Evolutionary conservation across 2,113 vertebrate species (phyloP).

Genomic region (Plecturocebus donacophilus): DNA sequence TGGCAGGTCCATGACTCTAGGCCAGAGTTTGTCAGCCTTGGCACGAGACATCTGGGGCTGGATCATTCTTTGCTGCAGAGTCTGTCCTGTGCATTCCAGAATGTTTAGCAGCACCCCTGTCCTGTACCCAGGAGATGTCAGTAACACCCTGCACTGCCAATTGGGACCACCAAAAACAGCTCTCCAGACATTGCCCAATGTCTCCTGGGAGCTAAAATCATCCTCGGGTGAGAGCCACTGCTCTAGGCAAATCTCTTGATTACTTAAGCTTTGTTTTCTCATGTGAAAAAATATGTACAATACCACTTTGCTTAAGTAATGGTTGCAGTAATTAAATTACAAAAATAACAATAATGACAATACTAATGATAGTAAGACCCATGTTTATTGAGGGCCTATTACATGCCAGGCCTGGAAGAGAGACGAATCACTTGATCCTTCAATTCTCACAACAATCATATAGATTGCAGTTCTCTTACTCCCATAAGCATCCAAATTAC

Average conservation of each 20-base stretch:
- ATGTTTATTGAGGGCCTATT: neutral
- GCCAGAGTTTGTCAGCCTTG: neutral
- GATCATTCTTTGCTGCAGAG: neutral
- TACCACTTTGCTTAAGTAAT: neutral
- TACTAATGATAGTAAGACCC: neutral
- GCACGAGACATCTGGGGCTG: neutral
- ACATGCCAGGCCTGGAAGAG: neutral
- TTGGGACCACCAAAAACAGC: neutral
- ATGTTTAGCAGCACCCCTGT: neutral
- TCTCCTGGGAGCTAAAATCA: neutral
- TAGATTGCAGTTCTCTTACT: neutral
- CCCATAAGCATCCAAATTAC: neutral
- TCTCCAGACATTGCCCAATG: conserved; percentile 1
- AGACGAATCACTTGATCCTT: neutral
- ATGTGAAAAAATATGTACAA: neutral
- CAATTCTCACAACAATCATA: neutral
- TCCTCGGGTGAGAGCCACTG: neutral
- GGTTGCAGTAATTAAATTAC: neutral
- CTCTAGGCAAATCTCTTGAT: neutral
- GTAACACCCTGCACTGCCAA: neutral
- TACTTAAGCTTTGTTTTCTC: neutral
- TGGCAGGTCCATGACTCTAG: neutral
- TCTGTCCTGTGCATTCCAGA: neutral
- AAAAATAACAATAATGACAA: neutral
- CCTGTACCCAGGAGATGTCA: neutral